A percentile compares a stretch with the other conserved stretches of the same genome.
phyloP scores from a whole-genome alignment of 2,113 vertebrate genomes.

The Glaucomys volans region DNA sequence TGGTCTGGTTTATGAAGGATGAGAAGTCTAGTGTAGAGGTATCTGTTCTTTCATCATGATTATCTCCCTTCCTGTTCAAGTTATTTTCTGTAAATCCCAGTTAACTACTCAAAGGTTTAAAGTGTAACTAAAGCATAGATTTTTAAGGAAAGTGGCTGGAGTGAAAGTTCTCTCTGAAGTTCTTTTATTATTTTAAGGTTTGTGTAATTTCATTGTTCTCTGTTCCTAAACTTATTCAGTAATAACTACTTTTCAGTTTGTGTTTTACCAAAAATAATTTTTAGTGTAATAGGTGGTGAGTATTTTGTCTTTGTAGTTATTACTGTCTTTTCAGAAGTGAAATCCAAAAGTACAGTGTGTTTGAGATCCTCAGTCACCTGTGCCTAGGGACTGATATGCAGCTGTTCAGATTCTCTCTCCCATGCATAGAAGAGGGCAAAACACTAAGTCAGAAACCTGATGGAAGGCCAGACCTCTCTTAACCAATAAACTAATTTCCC shows the following conservation, averaged over 20 bases:
- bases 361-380: not conserved
- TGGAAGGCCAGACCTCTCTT: not conserved
- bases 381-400: not conserved
- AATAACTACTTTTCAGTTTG: not conserved
- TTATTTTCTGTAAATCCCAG: constrained; percentile 48
- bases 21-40: constrained; percentile 24
- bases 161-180: not conserved
- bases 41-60: constrained; percentile 40
- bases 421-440: not conserved
- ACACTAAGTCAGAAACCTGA: not conserved
- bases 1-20: constrained; percentile 47
- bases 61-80: constrained; percentile 40
- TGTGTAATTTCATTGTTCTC: not conserved
- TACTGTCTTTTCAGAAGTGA: not conserved
- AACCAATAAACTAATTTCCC: not conserved
- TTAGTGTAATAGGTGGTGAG: not conserved
- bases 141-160: not conserved
- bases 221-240: not conserved
- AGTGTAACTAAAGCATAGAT: not conserved
- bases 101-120: not conserved
- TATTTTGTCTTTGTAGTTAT: not conserved
- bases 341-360: not conserved
- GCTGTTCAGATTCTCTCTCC: not conserved
- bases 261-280: not conserved
- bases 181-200: constrained; percentile 22